Conservation (phyloP, 2,888 invertebrate species). For the Gandaritis pyraliata region DNA sequence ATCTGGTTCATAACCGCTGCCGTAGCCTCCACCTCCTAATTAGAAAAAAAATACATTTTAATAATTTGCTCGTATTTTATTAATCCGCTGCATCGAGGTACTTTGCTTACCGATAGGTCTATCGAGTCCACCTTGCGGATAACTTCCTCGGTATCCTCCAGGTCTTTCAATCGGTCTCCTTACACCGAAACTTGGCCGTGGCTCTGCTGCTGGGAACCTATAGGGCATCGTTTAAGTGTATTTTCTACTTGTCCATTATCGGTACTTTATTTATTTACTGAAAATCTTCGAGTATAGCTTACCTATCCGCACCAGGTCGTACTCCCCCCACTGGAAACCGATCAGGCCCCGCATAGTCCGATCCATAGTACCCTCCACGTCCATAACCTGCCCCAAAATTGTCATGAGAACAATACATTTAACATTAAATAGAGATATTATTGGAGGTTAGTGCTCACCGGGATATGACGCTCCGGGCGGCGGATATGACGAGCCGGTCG, state of each 20-base stretch:
- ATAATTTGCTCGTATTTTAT: not conserved
- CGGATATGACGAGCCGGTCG: slow-evolving; percentile 82
- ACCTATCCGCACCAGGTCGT: slow-evolving; percentile 78
- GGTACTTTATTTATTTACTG: not conserved
- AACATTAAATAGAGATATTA: slow-evolving; percentile 34
- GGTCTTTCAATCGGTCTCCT: slow-evolving; percentile 72
- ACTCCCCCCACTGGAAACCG: slow-evolving; percentile 79
- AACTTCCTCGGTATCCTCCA: slow-evolving; percentile 81
- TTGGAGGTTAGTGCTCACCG: slow-evolving; percentile 66
- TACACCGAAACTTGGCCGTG: slow-evolving; percentile 69
- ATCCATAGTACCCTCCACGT: slow-evolving; percentile 72
- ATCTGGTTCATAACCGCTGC: slow-evolving; percentile 74
- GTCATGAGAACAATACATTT: slow-evolving; percentile 39
- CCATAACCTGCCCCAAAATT: slow-evolving; percentile 54
- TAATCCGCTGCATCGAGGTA: not conserved
- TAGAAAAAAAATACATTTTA: not conserved
- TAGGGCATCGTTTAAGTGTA: slow-evolving; percentile 11
- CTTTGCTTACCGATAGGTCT: slow-evolving; percentile 65
- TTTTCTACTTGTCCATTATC: not conserved
- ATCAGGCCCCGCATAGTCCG: slow-evolving; percentile 66
- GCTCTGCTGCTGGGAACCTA: slow-evolving; percentile 74
- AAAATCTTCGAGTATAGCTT: slow-evolving; percentile 28
- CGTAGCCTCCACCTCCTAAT: slow-evolving; percentile 51
- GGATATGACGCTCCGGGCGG: slow-evolving; percentile 81
- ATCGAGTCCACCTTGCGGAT: slow-evolving; percentile 73